Evolutionary conservation across 2,113 vertebrate genomes (phyloP), one percentile per base, ranked within the genome.

Genomic region (Tinamus guttatus): DNA sequence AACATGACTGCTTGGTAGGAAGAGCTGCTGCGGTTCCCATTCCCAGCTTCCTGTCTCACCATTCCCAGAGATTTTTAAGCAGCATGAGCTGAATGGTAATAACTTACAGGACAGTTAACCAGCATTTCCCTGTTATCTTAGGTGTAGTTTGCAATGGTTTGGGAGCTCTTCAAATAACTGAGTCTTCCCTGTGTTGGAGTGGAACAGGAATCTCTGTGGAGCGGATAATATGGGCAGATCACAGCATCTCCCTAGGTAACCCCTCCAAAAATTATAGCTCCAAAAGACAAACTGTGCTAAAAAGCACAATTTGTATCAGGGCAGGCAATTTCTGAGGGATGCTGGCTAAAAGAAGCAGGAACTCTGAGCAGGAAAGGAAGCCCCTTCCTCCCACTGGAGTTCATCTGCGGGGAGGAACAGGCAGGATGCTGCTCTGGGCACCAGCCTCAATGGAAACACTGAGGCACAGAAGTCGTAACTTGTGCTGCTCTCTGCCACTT

Each of bases 131-230:
- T 62, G 3, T 74, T 45, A 22, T 63, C 22, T 65, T 82, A 90
- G 51, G 45, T 67, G 7, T 80, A 62, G 80, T 85, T 88, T 85
- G 59, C 24, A 41, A 16, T 71, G 27, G 56, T 88, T 81, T 90
- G 64, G 22, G 54, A 58, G 71, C 56, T 88, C 40, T 82, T 93
- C 59, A 83, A 45, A 43, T 59, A 75, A 51, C 40, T 85, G 54
- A 64, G 38, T 43, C 52, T 69, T 94, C 87, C 87, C 58, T 82
- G 28, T 43, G 34, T 40, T 34, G 30, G 25, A 56, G 17, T 52
- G 34, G 34, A 80, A 12, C 34, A 82, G 54, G 40, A 73, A 62
- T 1, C 27, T 76, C 70, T 45, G 18, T 40, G 45, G 54, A 28
- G 79, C 83, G 77, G 49, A 28, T 16, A 82, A 71, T 1, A 2